Percentiles rank a stretch among this genome's conserved stretches.
Conservation (phyloP, 2,113 vertebrate species). For the Leptodactylus fuscus region DNA sequence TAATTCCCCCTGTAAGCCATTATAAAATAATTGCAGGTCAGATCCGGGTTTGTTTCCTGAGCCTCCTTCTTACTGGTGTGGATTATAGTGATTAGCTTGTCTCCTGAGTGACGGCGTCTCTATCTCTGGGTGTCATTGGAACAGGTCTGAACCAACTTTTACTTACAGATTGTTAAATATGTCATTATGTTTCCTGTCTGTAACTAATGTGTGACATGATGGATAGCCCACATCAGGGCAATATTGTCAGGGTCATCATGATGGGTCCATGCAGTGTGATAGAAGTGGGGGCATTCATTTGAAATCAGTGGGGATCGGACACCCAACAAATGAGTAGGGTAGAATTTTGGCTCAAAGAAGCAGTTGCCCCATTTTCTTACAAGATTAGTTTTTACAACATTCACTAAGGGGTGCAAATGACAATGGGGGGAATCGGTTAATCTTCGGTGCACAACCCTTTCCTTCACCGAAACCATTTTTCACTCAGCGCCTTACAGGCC, state of each 20-base stretch:
- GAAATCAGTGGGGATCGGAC: too few relatives aligned
- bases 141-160: not conserved
- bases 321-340: too few relatives aligned
- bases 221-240: not conserved
- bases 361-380: too few relatives aligned
- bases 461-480: too few relatives aligned
- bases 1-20: not conserved
- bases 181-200: not conserved
- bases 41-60: not conserved
- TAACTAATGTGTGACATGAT: not conserved
- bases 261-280: too few relatives aligned
- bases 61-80: not conserved
- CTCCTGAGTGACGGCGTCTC: slow-evolving; percentile 1
- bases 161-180: not conserved
- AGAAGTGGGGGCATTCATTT: too few relatives aligned
- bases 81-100: not conserved
- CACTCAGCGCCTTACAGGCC: too few relatives aligned
- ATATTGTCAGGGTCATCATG: not conserved
- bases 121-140: not conserved
- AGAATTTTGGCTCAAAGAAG: too few relatives aligned
- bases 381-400: too few relatives aligned
- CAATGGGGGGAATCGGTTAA: too few relatives aligned
- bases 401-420: too few relatives aligned
- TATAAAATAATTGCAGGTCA: slow-evolving; percentile 34
- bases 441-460: too few relatives aligned